Conservation (phyloP, 2,113 vertebrate genomes). For the Desmodus rotundus region DNA sequence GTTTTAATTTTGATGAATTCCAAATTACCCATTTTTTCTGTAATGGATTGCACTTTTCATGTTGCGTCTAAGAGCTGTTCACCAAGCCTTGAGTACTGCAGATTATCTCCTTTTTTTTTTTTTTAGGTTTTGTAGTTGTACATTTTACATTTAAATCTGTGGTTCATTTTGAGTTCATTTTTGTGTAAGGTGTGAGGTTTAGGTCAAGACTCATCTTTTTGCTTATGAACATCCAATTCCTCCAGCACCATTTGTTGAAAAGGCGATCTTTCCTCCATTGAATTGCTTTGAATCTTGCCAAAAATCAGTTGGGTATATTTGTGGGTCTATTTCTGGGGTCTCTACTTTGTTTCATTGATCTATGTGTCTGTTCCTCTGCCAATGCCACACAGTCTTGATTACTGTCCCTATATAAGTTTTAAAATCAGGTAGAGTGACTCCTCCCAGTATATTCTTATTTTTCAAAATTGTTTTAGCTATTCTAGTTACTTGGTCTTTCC, state of each 20-base stretch:
- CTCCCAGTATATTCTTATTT: neutral
- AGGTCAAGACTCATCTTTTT: neutral
- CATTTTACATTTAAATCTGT: neutral
- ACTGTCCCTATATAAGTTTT: neutral
- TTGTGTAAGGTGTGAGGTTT: neutral
- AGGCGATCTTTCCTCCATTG: neutral
- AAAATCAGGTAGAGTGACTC: neutral
- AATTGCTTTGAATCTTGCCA: neutral
- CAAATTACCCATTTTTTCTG: neutral
- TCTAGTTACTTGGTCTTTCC: neutral
- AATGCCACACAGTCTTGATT: neutral
- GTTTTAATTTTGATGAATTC: constrained; percentile 5
- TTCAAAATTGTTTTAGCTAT: neutral
- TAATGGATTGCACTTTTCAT: neutral
- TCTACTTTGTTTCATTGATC: neutral
- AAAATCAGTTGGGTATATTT: neutral
- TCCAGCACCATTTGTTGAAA: neutral
- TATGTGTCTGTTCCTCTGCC: neutral
- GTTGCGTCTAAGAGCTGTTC: neutral
- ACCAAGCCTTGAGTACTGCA: neutral
- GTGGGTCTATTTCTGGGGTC: neutral
- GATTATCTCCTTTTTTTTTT: neutral
- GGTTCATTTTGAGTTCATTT: neutral
- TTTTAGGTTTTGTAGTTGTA: neutral
- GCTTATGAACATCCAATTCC: neutral